Evolutionary conservation across 2,797 vertebrate genomes (phyloP).

Genomic region (Cirrhinus mrigala): DNA sequence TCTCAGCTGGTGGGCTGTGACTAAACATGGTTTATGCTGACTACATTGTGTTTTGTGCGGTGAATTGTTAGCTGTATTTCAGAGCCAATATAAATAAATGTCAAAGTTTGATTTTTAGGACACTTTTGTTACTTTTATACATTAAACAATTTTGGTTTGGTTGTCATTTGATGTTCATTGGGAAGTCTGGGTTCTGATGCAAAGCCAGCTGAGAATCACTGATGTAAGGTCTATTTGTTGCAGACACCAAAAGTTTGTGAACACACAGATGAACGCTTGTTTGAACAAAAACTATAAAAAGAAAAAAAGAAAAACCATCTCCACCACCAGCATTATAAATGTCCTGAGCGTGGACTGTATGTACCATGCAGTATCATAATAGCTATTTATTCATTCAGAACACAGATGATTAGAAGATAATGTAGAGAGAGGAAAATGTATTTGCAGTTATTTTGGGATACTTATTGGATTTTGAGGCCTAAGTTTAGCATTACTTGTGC

Average conservation of each 20-base stretch:
- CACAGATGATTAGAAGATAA: not conserved
- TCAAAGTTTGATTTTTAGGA: not conserved
- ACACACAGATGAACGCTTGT: constrained; percentile 72
- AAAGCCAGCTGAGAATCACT: not conserved
- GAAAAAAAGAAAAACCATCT: not conserved
- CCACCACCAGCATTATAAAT: not conserved
- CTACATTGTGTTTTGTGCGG: not conserved
- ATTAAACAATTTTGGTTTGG: not conserved
- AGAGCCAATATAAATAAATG: not conserved
- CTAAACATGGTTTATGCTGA: not conserved
- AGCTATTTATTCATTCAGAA: not conserved
- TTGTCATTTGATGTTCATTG: not conserved
- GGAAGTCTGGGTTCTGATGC: not conserved
- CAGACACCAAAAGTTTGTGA: constrained; percentile 53
- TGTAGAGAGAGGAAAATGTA: not conserved
- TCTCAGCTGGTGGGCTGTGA: constrained; percentile 12
- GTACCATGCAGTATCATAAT: not conserved
- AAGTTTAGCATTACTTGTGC: not conserved
- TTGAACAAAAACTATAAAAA: constrained; percentile 27
- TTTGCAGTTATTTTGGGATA: not conserved
- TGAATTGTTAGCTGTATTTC: not conserved
- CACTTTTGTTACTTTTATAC: not conserved
- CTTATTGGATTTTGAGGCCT: not conserved
- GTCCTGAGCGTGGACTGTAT: not conserved
- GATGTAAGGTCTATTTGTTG: not conserved